These are phyloP conservation scores for Lepus americanus DNA, from an alignment of 2,113 vertebrate genomes.

Conservation along the genomic window DNA sequence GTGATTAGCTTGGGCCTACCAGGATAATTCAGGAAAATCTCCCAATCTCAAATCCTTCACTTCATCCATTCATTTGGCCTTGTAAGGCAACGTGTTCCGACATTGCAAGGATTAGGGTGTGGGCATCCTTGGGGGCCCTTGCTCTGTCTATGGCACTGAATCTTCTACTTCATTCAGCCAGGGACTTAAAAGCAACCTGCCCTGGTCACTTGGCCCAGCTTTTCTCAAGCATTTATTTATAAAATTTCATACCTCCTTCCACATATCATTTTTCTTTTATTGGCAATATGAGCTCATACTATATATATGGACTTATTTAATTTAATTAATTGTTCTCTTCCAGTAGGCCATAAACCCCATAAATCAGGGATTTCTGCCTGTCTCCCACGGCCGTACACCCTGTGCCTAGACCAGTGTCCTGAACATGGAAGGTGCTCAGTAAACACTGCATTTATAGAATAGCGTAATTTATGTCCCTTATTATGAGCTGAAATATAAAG, in stretches of 20 bases:
- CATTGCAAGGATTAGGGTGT: too few relatives aligned
- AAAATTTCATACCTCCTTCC: not conserved
- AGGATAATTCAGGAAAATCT: not conserved
- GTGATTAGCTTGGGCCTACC: not conserved
- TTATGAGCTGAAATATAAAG: conserved; percentile 46
- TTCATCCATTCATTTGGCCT: not conserved
- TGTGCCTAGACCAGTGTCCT: not conserved
- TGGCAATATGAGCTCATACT: not conserved
- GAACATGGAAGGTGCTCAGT: not conserved
- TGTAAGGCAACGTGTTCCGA: not conserved
- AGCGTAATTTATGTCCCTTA: not conserved
- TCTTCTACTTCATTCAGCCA: not conserved
- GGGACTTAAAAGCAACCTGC: not conserved
- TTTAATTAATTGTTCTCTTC: not conserved
- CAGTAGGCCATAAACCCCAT: not conserved
- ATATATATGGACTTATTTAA: not conserved
- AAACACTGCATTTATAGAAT: conserved; percentile 7
- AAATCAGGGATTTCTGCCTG: not conserved
- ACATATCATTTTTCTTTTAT: not conserved
- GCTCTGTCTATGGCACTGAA: not conserved
- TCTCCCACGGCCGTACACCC: not conserved
- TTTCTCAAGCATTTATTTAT: not conserved
- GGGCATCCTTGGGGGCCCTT: not conserved
- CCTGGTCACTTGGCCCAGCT: rapidly evolving
- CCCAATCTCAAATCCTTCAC: not conserved